Base-by-base conservation (phyloP, 2,113 vertebrate species). In the Corythaeola cristata region DNA sequence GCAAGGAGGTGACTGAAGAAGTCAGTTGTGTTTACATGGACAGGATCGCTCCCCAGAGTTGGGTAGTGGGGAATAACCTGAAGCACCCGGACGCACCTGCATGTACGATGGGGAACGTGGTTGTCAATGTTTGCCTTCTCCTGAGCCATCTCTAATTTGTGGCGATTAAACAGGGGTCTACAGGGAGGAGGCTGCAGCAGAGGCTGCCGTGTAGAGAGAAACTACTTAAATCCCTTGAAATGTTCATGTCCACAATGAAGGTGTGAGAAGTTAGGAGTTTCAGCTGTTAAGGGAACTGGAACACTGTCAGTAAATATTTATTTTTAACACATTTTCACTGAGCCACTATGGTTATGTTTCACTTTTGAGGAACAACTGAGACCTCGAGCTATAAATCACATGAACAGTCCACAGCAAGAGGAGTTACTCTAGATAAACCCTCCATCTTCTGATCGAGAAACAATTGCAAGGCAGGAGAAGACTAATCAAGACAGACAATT, bases 21-120 rank as follows among this genome's bases (percentile, higher is more conserved):
- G n/a, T 15, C 7, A 16, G 12, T 16, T 50, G 23, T 45, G 45
- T 10, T 59, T 15, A 74, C 26, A 37, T 1, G 9, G 62, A 17
- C 4, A 27, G 32, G 33, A 58, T 23, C 68, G 35, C 33, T 92
- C 47, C 23, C 28, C 28, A 26, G 8, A 11, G 39, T 33, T 50
- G 47, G 45, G 44, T 17, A 26, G 52, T n/a, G 27, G 23, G 37
- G 47, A 68, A 47, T 12, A 39, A 35, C n/a, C 39, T 39, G 37
- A n/a, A 52, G 33, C 11, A 47, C 53, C 22, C 0, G 0, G 35
- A 14, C 24, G 20, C 24, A 3, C 15, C 37, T 45, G 23, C 19
- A 19, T n/a, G 8, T 56, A 32, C 33, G 41, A 12, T 0, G 1
- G 22, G 37, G 53, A 64, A 74, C 5, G 6, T 1, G 0, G 58